phyloP scores from a whole-genome alignment of 1,140 invertebrate genomes.

The Euwallacea similis region DNA sequence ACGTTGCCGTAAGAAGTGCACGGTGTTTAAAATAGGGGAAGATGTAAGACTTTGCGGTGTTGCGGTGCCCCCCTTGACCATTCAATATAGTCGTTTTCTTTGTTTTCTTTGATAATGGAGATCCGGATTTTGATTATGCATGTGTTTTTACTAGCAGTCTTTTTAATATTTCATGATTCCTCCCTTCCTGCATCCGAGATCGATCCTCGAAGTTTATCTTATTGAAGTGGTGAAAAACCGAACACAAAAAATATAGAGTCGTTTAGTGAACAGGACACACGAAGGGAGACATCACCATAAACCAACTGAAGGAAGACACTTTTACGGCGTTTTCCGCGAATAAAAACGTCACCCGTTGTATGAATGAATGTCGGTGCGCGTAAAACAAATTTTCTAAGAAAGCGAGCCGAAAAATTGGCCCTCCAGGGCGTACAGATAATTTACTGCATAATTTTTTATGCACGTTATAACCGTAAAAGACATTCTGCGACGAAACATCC shows the following conservation, averaged over 20 bases:
- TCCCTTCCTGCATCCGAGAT: no score
- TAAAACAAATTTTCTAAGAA: constrained; percentile 37
- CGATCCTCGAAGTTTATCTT: no score
- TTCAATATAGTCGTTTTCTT: constrained; percentile 11
- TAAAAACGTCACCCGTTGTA: constrained; percentile 33
- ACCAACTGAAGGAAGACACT: constrained; percentile 18
- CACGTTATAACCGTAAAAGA: constrained; percentile 35
- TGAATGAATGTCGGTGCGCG: constrained; percentile 30
- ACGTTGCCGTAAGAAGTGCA: no score
- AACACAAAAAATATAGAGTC: no score
- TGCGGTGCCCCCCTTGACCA: constrained; percentile 6
- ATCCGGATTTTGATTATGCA: constrained; percentile 10
- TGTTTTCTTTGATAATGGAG: constrained; percentile 12
- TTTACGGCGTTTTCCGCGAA: constrained; percentile 32
- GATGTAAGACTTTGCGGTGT: background rate
- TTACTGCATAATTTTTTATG: constrained; percentile 38
- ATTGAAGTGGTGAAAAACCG: no score
- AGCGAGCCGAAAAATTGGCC: constrained; percentile 29
- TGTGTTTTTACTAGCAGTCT: constrained; percentile 1
- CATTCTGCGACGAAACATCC: constrained; percentile 11
- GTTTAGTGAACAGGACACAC: background rate
- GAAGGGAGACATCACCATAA: constrained; percentile 20
- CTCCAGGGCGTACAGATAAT: constrained; percentile 26
- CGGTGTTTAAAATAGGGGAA: background rate
- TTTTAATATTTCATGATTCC: no score